A percentile compares a stretch with the other conserved stretches of the same genome.
Evolutionary conservation across 2,888 invertebrate species (phyloP).

Genomic region (Glaucopsyche alexis): DNA sequence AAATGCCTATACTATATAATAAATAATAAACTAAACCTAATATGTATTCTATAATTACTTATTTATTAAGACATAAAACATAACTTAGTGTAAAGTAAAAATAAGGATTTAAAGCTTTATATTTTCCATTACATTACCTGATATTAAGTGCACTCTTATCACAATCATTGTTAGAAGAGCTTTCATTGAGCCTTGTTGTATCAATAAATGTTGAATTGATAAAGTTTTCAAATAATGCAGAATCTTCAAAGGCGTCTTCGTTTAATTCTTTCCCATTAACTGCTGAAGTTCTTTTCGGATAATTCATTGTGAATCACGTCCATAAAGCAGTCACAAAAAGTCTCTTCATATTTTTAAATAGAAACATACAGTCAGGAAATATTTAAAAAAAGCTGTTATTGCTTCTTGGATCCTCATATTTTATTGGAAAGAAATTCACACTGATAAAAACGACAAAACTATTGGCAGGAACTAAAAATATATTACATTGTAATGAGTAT

Average conservation of each 20-base stretch:
- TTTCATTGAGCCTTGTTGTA: constrained; percentile 40
- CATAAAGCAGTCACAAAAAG: not conserved
- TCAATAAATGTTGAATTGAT: constrained; percentile 56
- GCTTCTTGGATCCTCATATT: not conserved
- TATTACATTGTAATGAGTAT: not conserved
- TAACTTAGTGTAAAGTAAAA: no score
- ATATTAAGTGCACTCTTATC: constrained; percentile 58
- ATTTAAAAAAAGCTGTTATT: not conserved
- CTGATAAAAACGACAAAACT: constrained; percentile 16
- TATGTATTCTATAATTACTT: no score
- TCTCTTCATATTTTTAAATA: not conserved
- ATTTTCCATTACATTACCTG: constrained; percentile 49
- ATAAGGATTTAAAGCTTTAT: not conserved
- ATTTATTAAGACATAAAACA: no score
- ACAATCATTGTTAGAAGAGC: constrained; percentile 46
- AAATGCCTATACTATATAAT: no score
- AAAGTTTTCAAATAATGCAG: constrained; percentile 62
- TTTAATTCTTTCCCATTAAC: constrained; percentile 41
- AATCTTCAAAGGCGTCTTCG: constrained; percentile 68
- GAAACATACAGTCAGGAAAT: not conserved
- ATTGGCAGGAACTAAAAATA: not conserved
- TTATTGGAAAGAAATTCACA: no score
- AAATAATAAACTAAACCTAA: no score
- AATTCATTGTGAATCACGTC: constrained; percentile 29
- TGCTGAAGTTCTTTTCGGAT: not conserved